Evolutionary conservation across 2,113 vertebrate species (phyloP), one percentile per base, ranked within the genome.

Genomic region (Nycticorax nycticorax): DNA sequence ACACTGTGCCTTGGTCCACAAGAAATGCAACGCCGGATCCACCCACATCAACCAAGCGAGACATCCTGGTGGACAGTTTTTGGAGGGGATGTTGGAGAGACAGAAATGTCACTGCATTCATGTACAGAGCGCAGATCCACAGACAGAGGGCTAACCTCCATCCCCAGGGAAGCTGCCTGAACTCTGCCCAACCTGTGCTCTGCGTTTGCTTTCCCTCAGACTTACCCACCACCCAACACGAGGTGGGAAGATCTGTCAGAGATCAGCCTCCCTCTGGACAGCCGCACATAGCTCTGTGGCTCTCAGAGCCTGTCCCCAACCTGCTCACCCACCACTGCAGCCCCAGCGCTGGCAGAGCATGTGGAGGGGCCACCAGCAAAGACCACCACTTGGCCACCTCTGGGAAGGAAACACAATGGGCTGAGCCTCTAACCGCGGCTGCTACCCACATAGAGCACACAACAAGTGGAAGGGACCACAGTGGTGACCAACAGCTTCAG

Each of bases 331-430:
- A 50, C 20, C 3, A 3, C 66, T 67, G 66, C 35, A 63, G 24
- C 23, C 33, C 66, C 53, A 33, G 30, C 0, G 0, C 0, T 10
- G 37, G n/a, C 69, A 77, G 30, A 47, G 14, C 2, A 1, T 17
- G 12, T 47, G 33, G 89, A 86, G 10, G 5, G 27, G 4, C 43
- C 62, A 43, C 18, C 41, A 47, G 30, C 18, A 63, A 41, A 55
- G 37, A 3, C 20, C 30, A 39, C 22, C 0, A 0, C 47, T 43
- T 30, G 26, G 22, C 68, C 87, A 39, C 33, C 39, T 30, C 3
- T 3, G 48, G 26, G 55, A 47, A 19, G 35, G 39, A 48, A 22
- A 2, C 33, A 47, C 37, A 33, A n/a, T 7, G 0, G 24, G 27
- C 39, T 71, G 64, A 77, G 52, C 18, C 27, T 87, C 26, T 82